Percentiles rank a stretch among this genome's conserved stretches.
Conservation (phyloP, 2,888 invertebrate species). For the Pterostichus niger region DNA sequence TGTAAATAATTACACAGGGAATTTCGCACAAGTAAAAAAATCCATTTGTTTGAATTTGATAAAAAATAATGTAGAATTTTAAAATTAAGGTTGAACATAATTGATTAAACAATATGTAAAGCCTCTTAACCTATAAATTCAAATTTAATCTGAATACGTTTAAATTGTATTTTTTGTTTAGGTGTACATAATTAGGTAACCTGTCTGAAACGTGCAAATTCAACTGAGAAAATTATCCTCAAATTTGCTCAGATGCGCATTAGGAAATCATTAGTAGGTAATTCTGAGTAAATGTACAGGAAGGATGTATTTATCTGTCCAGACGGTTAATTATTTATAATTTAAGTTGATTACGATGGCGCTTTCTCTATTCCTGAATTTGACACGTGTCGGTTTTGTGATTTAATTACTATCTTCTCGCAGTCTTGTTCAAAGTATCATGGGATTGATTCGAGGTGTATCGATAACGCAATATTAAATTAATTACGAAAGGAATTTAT, state of each 20-base stretch:
- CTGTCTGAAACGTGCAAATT: too few species aligned
- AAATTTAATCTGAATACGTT: too few species aligned
- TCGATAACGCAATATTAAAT: background rate
- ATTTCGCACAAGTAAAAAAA: too few species aligned
- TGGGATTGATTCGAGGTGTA: background rate
- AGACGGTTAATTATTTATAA: background rate
- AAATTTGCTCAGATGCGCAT: background rate
- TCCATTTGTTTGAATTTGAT: too few species aligned
- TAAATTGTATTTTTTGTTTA: too few species aligned
- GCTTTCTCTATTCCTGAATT: too few species aligned
- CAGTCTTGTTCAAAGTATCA: background rate
- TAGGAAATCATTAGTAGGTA: slow-evolving; percentile 1
- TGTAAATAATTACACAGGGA: too few species aligned
- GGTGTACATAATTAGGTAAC: background rate
- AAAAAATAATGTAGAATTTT: too few species aligned
- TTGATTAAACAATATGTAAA: too few species aligned
- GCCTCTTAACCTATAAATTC: too few species aligned
- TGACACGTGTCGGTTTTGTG: slow-evolving; percentile 1
- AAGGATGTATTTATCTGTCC: slow-evolving; percentile 10
- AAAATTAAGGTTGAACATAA: too few species aligned
- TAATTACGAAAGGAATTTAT: slow-evolving; percentile 8
- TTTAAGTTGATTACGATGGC: slow-evolving; percentile 5
- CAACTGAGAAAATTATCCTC: background rate
- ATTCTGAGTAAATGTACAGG: background rate
- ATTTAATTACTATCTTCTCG: slow-evolving; percentile 1